Base-by-base conservation (phyloP, 2,888 invertebrate genomes). In the Lucinisca nassula region DNA sequence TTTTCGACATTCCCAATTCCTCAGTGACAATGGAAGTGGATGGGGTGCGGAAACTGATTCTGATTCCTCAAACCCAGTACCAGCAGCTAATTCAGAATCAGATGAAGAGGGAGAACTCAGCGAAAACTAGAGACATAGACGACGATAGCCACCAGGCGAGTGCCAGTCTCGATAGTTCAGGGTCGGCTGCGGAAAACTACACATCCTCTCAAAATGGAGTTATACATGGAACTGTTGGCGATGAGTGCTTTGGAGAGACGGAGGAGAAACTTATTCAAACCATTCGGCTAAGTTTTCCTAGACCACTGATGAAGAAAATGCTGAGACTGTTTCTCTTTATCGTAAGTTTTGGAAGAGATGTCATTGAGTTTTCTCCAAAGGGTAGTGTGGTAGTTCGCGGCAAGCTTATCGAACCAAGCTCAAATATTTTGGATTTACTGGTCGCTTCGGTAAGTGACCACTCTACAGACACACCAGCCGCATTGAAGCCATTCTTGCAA, bases 81-180 rank as follows among this genome's bases (percentile, higher is more conserved):
- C 72, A 72, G n/a, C 72, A 72, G 38, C 40, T 72, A 37, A 37
- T 72, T n/a, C 72, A 72, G 38, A 72, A 37, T 40, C 72, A 72
- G 72, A 37, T 3, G 38, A 37, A 32, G 12, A n/a, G n/a, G n/a
- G n/a, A n/a, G n/a, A n/a, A n/a, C n/a, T n/a, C n/a, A n/a, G n/a
- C n/a, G n/a, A n/a, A n/a, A n/a, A n/a, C n/a, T n/a, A n/a, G n/a
- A n/a, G n/a, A n/a, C n/a, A n/a, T n/a, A n/a, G n/a, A n/a, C n/a
- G n/a, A n/a, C n/a, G n/a, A n/a, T n/a, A n/a, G n/a, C n/a, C n/a
- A n/a, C n/a, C n/a, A n/a, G n/a, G n/a, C n/a, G n/a, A n/a, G n/a
- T n/a, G n/a, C n/a, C n/a, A n/a, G n/a, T n/a, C n/a, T n/a, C n/a
- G n/a, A n/a, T n/a, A 51, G 51, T 51, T 51, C 51, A 51, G n/a